These are phyloP conservation scores for Criorhina ranunculi DNA, from an alignment of 2,888 invertebrate genomes.

Conservation along the genomic window DNA sequence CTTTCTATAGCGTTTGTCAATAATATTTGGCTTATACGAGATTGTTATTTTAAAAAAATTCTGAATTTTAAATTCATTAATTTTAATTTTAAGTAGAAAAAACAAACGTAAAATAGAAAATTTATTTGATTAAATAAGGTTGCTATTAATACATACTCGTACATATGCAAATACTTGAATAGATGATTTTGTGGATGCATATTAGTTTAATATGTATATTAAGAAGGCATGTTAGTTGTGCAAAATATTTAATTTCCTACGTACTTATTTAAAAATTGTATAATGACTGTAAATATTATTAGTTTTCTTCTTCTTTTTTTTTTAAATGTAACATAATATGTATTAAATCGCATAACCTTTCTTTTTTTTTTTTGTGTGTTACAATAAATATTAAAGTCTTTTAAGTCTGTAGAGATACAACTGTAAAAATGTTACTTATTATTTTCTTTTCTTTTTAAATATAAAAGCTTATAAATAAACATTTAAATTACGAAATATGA, in stretches of 20 bases:
- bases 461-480: conserved; percentile 68
- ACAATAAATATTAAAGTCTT: conserved; percentile 73
- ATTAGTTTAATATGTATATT: conserved; percentile 32
- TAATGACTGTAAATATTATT: conserved; percentile 66
- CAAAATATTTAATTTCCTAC: conserved; percentile 50
- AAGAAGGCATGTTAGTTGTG: conserved; percentile 65
- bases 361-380: no score
- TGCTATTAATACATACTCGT: not conserved
- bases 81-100: not conserved
- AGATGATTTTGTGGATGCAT: conserved; percentile 21
- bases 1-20: conserved; percentile 56
- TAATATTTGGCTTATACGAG: conserved; percentile 36
- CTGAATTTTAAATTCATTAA: not conserved
- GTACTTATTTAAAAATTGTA: conserved; percentile 61
- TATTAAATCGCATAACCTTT: conserved; percentile 48
- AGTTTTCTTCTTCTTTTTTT: no score
- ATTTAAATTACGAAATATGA: conserved; percentile 67
- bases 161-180: conserved; percentile 6
- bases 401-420: conserved; percentile 71
- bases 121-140: conserved; percentile 7
- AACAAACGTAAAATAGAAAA: not conserved
- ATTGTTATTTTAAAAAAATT: conserved; percentile 35
- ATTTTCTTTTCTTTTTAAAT: no score
- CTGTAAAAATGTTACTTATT: no score
- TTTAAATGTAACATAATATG: conserved; percentile 48